A percentile compares a stretch with the other conserved stretches of the same genome.
Conservation (phyloP, 2,888 invertebrate genomes). For the Microctonus hyperodae region DNA sequence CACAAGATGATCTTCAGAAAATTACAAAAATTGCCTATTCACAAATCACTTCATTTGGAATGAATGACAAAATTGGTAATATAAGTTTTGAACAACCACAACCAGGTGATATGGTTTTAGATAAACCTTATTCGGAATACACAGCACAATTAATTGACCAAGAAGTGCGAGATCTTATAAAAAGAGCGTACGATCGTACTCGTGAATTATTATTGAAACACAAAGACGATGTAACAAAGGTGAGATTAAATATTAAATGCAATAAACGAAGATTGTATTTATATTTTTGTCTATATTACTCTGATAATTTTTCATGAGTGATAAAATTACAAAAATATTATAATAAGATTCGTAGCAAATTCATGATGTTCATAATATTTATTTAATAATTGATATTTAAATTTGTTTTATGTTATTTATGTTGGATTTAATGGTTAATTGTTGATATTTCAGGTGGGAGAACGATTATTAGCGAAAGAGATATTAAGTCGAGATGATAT, state of each 20-base stretch:
- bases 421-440: not conserved
- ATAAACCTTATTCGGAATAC: conserved; percentile 97
- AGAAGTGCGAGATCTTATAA: conserved; percentile 85
- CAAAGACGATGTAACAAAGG: conserved; percentile 86
- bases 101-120: conserved; percentile 89
- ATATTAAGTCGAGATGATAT: conserved; percentile 95
- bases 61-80: conserved; percentile 97
- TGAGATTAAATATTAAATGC: conserved; percentile 47
- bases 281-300: no score
- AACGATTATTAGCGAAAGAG: conserved; percentile 91
- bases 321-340: no score
- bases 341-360: no score
- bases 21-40: conserved; percentile 95
- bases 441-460: conserved; percentile 69
- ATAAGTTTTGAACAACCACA: conserved; percentile 95
- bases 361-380: no score
- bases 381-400: no score
- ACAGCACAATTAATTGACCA: conserved; percentile 95
- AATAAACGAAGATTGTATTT: no score
- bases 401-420: no score
- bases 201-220: conserved; percentile 78
- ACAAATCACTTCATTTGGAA: conserved; percentile 96
- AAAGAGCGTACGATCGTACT: conserved; percentile 82
- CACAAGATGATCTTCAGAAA: conserved; percentile 83
- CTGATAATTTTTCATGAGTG: no score